phyloP scores from a whole-genome alignment of 2,113 vertebrate species.

The Gymnogyps californianus region DNA sequence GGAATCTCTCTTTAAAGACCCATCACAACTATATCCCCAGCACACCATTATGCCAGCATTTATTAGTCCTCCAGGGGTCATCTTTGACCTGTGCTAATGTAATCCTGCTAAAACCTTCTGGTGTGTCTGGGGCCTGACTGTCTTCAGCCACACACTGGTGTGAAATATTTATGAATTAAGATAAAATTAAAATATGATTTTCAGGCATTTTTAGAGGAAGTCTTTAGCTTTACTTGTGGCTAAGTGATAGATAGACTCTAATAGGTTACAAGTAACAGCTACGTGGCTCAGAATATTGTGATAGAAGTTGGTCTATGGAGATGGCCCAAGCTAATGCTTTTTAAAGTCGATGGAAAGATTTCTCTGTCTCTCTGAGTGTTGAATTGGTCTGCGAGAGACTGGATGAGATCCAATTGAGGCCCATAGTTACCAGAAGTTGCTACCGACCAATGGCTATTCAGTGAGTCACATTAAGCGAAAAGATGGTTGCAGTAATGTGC shows the following conservation, averaged over 20 bases:
- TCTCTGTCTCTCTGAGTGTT: not conserved
- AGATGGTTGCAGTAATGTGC: not conserved
- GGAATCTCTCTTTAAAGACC: not conserved
- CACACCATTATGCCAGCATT: not conserved
- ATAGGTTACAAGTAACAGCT: not conserved
- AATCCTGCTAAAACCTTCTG: not conserved
- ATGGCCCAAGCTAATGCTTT: not conserved
- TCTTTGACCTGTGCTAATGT: not conserved
- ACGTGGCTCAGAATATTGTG: not conserved
- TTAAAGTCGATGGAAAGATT: conserved; percentile 28
- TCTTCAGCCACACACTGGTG: not conserved
- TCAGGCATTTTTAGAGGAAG: not conserved
- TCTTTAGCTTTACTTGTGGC: not conserved
- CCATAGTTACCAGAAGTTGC: conserved; percentile 30
- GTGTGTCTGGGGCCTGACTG: not conserved
- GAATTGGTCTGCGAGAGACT: not conserved
- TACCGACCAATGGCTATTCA: conserved; percentile 6
- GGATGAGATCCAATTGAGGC: conserved; percentile 23
- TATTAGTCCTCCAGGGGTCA: not conserved
- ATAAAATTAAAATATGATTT: not conserved
- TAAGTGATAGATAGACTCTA: not conserved
- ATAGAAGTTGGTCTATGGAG: not conserved
- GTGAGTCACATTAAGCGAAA: not conserved
- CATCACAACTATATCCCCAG: not conserved
- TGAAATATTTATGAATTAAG: not conserved